Base-by-base conservation (phyloP, 2,113 vertebrate species). In the Phrynosoma blainvillii region DNA sequence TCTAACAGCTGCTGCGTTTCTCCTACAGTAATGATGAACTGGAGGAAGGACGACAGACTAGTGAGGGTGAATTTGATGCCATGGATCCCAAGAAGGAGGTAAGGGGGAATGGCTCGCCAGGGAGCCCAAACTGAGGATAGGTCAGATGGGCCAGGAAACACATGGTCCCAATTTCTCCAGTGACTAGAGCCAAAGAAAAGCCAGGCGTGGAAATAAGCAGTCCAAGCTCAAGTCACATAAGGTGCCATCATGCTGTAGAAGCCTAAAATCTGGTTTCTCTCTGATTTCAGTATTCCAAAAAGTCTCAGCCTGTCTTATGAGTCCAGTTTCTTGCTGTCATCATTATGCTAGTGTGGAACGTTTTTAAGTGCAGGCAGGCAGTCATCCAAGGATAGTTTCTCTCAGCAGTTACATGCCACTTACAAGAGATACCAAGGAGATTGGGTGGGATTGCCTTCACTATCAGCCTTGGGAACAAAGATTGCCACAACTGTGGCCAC, bases 61-160 rank as follows among this genome's bases (percentile, higher is more conserved):
- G 97, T 32, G 98, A 98, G 94, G 97, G 97, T 4, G 98, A 98
- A 92, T 97, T 97, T 70, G 98, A 98, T 59, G 70, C 89, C 32
- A 86, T 97, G 5, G 97, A 97, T n/a, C 84, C 97, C 85, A 98
- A 97, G 91, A 98, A 97, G 95, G 98, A 98, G 97, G 98, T 98
- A 93, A 96, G 95, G 21, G 10, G 30, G 20, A 73, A 81, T 8
- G 30, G 21, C 10, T 4, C 3, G 10, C 7, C n/a, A 8, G 1
- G 2, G 16, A 52, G n/a, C 0, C 14, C 1, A 77, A 20, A 71
- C 13, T 8, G 40, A n/a, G 32, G 54, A 20, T 36, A 77, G 16
- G 32, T 18, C 36, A 82, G 11, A 21, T 7, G 30, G 65, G 73
- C 23, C 5, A 56, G 47, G 68, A n/a, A 5, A 47, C 47, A 47